Conservation (phyloP, 1,140 invertebrate species). For the Zaprionus vittiger region DNA sequence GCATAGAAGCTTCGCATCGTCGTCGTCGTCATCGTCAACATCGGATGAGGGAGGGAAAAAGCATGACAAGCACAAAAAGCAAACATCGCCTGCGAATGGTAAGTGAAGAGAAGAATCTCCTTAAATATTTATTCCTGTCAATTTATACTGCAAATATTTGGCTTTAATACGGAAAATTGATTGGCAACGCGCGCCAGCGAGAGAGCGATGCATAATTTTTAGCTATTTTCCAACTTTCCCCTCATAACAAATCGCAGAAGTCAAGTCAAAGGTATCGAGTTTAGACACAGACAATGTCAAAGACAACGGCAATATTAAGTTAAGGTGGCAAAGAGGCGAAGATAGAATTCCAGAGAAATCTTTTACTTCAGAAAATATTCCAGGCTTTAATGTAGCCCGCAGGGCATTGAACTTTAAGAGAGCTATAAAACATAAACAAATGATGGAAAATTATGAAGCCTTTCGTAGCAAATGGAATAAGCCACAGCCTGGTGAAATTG, state of each 20-base stretch:
- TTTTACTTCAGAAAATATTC: no score
- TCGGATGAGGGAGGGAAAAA: slow-evolving; percentile 47
- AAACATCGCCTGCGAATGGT: slow-evolving; percentile 46
- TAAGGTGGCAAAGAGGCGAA: not conserved
- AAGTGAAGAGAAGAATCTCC: slow-evolving; percentile 37
- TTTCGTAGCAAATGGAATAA: not conserved
- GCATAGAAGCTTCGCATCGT: slow-evolving; percentile 65
- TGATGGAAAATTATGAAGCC: not conserved
- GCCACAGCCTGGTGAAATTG: no score
- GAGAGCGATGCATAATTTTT: not conserved
- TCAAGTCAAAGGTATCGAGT: not conserved
- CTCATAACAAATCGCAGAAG: not conserved
- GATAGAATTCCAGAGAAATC: no score
- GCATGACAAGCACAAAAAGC: slow-evolving; percentile 61
- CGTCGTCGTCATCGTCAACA: slow-evolving; percentile 13
- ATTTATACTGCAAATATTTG: slow-evolving; percentile 58
- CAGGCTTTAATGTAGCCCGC: not conserved
- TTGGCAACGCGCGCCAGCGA: slow-evolving; percentile 14
- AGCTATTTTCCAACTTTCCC: not conserved
- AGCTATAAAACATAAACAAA: not conserved
- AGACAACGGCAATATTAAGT: not conserved
- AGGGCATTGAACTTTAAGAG: not conserved
- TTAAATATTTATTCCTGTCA: slow-evolving; percentile 37
- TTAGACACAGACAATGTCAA: no score
- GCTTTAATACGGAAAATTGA: slow-evolving; percentile 53